Conservation (phyloP, 2,797 vertebrate genomes). For the Cyprinodon diabolis region DNA sequence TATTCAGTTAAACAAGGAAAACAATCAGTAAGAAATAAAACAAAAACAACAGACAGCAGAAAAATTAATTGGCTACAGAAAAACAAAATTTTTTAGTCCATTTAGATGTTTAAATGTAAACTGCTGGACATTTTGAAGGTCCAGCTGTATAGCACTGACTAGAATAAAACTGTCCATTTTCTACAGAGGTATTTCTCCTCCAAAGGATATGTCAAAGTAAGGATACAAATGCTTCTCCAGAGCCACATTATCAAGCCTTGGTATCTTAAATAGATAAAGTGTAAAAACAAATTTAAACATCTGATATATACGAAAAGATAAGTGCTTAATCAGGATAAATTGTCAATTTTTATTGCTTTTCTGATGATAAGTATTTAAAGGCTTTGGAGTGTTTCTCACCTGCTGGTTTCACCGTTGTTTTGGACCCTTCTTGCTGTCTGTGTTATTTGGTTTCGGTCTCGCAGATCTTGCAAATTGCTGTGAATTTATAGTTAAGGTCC, state of each 20-base stretch:
- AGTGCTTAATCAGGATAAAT: not conserved
- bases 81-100: slow-evolving; percentile 7
- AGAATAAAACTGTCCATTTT: slow-evolving; percentile 28
- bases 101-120: slow-evolving; percentile 21
- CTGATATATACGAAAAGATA: slow-evolving; percentile 3
- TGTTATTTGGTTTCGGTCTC: slow-evolving; percentile 88
- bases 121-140: slow-evolving; percentile 16
- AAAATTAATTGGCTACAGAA: slow-evolving; percentile 7
- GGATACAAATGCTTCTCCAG: slow-evolving; percentile 81
- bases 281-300: slow-evolving; percentile 62
- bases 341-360: not conserved
- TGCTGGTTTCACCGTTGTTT: slow-evolving; percentile 62
- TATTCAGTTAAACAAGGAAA: slow-evolving; percentile 65
- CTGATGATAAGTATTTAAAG: not conserved
- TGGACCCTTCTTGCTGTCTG: slow-evolving; percentile 80
- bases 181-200: slow-evolving; percentile 15
- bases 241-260: slow-evolving; percentile 76
- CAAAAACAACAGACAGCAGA: slow-evolving; percentile 23
- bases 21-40: slow-evolving; percentile 36
- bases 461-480: slow-evolving; percentile 98
- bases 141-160: slow-evolving; percentile 20
- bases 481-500: slow-evolving; percentile 78
- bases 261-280: slow-evolving; percentile 81
- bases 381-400: slow-evolving; percentile 68
- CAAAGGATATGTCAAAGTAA: slow-evolving; percentile 83